Conservation (phyloP, 2,797 vertebrate species). For the Spinibarbus caldwelli region DNA sequence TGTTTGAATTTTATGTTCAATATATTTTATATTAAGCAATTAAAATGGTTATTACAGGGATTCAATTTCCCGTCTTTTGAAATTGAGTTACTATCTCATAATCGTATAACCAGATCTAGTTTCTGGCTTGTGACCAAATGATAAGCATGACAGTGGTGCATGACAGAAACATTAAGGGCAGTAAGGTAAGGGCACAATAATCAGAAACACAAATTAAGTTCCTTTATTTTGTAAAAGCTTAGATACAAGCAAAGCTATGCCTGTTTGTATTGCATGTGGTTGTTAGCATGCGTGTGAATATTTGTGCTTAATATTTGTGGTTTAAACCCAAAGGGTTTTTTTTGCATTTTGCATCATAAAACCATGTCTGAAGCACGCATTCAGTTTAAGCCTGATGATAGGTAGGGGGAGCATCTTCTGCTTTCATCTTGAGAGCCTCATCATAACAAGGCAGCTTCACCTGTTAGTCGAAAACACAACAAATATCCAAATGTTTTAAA, state of each 20-base stretch:
- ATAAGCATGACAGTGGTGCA: background rate
- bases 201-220: background rate
- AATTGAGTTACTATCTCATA: background rate
- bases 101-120: background rate
- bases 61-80: too few relatives aligned
- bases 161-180: background rate
- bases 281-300: background rate
- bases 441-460: slow-evolving; percentile 78
- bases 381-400: slow-evolving; percentile 69
- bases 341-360: background rate
- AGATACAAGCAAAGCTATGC: background rate
- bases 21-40: slow-evolving; percentile 11
- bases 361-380: background rate
- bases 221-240: background rate
- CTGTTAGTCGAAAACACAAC: slow-evolving; percentile 62
- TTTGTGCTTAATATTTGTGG: background rate
- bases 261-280: background rate
- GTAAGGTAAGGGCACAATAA: slow-evolving; percentile 13
- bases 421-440: slow-evolving; percentile 76
- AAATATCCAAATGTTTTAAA: background rate
- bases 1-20: background rate
- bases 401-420: slow-evolving; percentile 67
- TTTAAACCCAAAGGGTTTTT: background rate
- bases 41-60: background rate
- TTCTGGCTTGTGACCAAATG: background rate